These are phyloP conservation scores for Melitaea athalia DNA, from an alignment of 2,888 invertebrate genomes.

Conservation along the genomic window DNA sequence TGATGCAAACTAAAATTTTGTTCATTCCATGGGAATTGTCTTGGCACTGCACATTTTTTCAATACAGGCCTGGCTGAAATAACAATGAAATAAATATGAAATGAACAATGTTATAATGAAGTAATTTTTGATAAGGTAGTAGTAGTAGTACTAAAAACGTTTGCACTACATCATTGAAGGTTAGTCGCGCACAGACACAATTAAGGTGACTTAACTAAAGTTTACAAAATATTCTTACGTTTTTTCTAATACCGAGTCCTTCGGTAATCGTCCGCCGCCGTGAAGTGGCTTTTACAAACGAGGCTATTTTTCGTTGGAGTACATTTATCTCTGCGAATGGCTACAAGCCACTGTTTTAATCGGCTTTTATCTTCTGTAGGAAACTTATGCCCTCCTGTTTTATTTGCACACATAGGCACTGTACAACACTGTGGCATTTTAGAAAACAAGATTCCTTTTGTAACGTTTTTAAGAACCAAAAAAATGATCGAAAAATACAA, in stretches of 20 bases:
- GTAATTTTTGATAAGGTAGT: not conserved
- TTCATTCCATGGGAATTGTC: not conserved
- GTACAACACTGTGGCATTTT: slow-evolving; percentile 9
- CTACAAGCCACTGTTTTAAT: slow-evolving; percentile 4
- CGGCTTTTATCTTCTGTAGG: slow-evolving; percentile 15
- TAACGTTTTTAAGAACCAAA: too few relatives aligned
- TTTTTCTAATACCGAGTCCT: not conserved
- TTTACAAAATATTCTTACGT: not conserved
- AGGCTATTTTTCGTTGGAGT: not conserved
- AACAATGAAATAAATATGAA: not conserved
- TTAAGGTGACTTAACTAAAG: not conserved
- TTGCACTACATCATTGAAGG: not conserved
- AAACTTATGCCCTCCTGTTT: slow-evolving; percentile 18
- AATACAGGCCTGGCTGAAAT: not conserved
- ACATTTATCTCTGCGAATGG: not conserved
- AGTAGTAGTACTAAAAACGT: not conserved
- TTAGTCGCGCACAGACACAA: not conserved
- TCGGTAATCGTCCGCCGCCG: not conserved
- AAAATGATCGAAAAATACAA: too few relatives aligned
- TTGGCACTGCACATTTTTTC: not conserved
- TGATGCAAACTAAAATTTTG: not conserved
- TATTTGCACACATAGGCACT: slow-evolving; percentile 16
- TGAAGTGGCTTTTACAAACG: not conserved
- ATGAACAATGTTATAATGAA: not conserved
- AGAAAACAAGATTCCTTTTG: too few relatives aligned